A percentile compares a stretch with the other conserved stretches of the same genome.
These are phyloP conservation scores for Macropodus opercularis DNA, from an alignment of 2,797 vertebrate species.

Conservation along the genomic window DNA sequence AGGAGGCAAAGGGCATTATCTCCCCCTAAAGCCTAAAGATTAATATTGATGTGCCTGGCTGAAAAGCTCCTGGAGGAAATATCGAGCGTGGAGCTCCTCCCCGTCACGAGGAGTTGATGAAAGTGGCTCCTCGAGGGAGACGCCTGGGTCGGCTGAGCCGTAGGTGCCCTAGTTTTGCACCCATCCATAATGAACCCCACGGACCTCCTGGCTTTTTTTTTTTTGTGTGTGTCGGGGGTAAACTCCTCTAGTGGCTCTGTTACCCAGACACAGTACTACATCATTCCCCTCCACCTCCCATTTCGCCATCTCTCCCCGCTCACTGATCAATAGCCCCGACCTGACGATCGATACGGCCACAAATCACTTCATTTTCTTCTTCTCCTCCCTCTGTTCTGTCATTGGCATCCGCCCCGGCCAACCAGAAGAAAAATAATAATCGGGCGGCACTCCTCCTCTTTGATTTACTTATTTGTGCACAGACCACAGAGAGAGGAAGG, in stretches of 20 bases:
- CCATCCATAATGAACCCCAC: conserved; percentile 35
- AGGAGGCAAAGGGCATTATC: conserved; percentile 43
- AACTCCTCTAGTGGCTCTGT: conserved; percentile 16
- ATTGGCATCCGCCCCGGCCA: conserved; percentile 14
- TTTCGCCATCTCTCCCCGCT: conserved; percentile 34
- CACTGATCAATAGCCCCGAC: conserved; percentile 77
- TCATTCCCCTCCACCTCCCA: conserved; percentile 24
- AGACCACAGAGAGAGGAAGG: conserved; percentile 55
- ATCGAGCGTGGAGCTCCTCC: conserved; percentile 26
- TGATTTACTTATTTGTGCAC: conserved; percentile 19
- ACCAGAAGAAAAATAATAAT: conserved; percentile 13
- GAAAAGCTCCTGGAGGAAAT: conserved; percentile 43
- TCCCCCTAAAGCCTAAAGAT: conserved; percentile 52
- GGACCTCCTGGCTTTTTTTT: conserved; percentile 16
- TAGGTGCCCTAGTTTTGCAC: conserved; percentile 45
- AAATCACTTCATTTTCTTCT: conserved; percentile 81
- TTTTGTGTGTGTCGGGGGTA: no score
- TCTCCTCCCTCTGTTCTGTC: conserved; percentile 32
- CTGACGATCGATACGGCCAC: conserved; percentile 74
- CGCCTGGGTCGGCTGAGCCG: conserved; percentile 3
- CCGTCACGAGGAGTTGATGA: conserved; percentile 43
- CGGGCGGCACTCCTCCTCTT: background rate
- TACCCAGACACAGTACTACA: conserved; percentile 49
- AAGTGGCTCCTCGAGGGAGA: conserved; percentile 26
- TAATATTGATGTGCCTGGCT: conserved; percentile 51